These are phyloP conservation scores for Halictus rubicundus DNA, from an alignment of 1,140 invertebrate genomes.

Conservation along the genomic window DNA sequence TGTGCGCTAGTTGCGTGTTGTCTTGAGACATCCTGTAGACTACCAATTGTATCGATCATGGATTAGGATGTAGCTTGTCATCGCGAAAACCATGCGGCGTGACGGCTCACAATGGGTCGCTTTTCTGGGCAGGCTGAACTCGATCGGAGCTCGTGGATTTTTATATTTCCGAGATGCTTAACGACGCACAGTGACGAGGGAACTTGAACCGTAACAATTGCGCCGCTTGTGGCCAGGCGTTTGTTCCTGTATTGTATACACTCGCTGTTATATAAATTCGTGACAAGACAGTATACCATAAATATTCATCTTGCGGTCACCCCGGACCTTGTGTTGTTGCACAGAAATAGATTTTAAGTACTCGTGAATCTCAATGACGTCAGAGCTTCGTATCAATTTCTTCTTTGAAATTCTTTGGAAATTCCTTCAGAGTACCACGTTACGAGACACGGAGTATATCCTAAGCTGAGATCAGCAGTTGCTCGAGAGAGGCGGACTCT, in stretches of 20 bases:
- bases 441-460: too few relatives aligned
- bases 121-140: constrained; percentile 9
- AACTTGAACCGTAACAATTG: constrained; percentile 29
- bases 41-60: constrained; percentile 25
- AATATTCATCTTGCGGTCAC: too few relatives aligned
- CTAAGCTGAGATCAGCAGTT: too few relatives aligned
- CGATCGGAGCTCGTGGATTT: constrained; percentile 19
- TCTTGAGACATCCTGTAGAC: not conserved
- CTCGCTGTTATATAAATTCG: constrained; percentile 5
- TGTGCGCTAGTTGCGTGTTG: too few relatives aligned
- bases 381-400: too few relatives aligned
- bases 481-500: too few relatives aligned
- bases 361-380: too few relatives aligned
- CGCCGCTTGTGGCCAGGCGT: constrained; percentile 9
- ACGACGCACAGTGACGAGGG: constrained; percentile 37
- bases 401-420: too few relatives aligned
- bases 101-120: constrained; percentile 40
- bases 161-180: not conserved
- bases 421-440: too few relatives aligned
- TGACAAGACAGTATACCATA: not conserved
- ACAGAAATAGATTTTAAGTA: constrained; percentile 9
- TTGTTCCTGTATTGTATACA: constrained; percentile 9
- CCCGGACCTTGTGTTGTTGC: not conserved
- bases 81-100: constrained; percentile 17
- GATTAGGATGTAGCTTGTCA: constrained; percentile 58